Evolutionary conservation across 2,113 vertebrate genomes (phyloP).

Genomic region (Baryphthengus martii): DNA sequence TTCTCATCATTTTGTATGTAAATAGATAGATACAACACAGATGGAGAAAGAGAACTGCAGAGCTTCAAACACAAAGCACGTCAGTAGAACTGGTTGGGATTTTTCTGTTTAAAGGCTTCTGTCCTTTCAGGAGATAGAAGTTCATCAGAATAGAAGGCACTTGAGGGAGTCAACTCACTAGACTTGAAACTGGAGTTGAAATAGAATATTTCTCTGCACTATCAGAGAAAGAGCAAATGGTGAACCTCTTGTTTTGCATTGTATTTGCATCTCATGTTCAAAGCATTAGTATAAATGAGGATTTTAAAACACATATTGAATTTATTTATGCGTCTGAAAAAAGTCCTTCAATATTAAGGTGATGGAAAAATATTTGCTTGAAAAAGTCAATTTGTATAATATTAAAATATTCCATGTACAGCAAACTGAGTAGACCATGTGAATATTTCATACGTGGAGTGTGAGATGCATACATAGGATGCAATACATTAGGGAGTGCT

Average conservation of each 20-base stretch:
- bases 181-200: not conserved
- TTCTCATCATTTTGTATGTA: not conserved
- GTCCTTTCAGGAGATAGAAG: not conserved
- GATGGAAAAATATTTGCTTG: not conserved
- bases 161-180: not conserved
- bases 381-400: not conserved
- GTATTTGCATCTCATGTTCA: not conserved
- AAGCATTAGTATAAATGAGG: not conserved
- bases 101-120: not conserved
- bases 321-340: not conserved
- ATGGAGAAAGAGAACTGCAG: not conserved
- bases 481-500: not conserved
- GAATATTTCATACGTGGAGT: not conserved
- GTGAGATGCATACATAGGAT: not conserved
- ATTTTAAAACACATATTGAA: not conserved
- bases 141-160: not conserved
- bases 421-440: not conserved
- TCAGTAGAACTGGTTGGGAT: not conserved
- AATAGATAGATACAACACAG: not conserved
- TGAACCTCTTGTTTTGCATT: not conserved
- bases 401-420: not conserved
- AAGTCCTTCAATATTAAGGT: not conserved
- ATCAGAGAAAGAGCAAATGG: not conserved
- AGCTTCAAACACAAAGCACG: not conserved
- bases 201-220: not conserved